phyloP scores from a whole-genome alignment of 1,140 invertebrate genomes.

The Bombus soroeensis region DNA sequence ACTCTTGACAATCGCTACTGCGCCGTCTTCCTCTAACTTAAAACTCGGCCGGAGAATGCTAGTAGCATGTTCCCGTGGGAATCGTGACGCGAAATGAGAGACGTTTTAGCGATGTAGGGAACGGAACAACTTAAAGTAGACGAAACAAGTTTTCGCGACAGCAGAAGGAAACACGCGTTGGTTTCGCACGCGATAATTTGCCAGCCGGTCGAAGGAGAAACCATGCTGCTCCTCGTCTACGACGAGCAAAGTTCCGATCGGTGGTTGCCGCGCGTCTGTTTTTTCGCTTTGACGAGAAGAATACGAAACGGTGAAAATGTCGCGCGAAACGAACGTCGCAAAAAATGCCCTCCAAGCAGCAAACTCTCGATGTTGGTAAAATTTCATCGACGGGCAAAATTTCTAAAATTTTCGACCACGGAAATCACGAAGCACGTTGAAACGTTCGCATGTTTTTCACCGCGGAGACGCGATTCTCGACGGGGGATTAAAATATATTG shows the following conservation, averaged over 20 bases:
- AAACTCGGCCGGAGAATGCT: neutral
- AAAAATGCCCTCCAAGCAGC: neutral
- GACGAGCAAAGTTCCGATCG: neutral
- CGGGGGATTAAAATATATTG: neutral
- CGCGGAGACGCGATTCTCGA: neutral
- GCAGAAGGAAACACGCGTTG: neutral
- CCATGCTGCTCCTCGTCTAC: neutral
- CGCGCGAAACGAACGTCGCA: too few relatives aligned
- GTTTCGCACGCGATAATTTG: constrained; percentile 3
- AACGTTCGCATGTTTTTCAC: neutral
- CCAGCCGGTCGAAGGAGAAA: neutral
- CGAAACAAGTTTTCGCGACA: neutral
- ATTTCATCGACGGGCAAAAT: neutral
- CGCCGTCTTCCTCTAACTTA: too few relatives aligned
- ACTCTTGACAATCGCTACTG: too few relatives aligned
- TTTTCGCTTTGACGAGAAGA: neutral
- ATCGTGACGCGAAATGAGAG: neutral
- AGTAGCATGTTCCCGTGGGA: neutral
- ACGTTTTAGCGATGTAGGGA: neutral
- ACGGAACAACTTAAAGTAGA: neutral
- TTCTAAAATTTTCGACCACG: neutral
- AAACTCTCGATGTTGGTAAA: neutral
- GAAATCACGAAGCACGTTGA: too few relatives aligned
- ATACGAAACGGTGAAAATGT: neutral
- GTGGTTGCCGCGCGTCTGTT: neutral